Conservation (phyloP, 2,888 invertebrate genomes). For the Heliconius cydno region DNA sequence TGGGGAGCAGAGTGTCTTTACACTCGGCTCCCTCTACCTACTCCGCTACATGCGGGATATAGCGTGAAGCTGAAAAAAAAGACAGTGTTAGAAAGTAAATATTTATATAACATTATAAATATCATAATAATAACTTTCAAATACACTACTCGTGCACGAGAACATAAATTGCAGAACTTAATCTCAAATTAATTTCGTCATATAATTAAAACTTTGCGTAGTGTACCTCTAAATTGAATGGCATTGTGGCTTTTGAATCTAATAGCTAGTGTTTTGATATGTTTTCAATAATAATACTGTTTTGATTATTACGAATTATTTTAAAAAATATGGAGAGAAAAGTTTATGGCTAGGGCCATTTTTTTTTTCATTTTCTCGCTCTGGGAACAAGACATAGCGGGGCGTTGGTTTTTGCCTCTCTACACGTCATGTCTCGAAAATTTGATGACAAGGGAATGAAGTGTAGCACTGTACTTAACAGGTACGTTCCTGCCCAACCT, state of each 20-base stretch:
- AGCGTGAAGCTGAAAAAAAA: neutral
- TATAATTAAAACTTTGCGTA: constrained; percentile 66
- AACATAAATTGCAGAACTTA: constrained; percentile 51
- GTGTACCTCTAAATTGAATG: constrained; percentile 48
- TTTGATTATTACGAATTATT: neutral
- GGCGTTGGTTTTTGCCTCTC: too few relatives aligned
- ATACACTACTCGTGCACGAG: neutral
- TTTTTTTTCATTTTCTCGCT: too few relatives aligned
- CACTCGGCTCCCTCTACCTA: neutral
- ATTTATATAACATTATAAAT: neutral
- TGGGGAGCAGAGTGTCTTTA: neutral
- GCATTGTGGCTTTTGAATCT: constrained; percentile 31
- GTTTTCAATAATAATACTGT: neutral
- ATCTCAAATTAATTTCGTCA: constrained; percentile 64
- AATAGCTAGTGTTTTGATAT: neutral
- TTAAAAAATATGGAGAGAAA: neutral
- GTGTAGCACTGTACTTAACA: too few relatives aligned
- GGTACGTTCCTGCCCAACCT: too few relatives aligned
- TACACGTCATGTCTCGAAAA: too few relatives aligned
- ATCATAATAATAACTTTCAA: neutral
- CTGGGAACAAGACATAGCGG: too few relatives aligned
- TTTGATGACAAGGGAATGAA: too few relatives aligned
- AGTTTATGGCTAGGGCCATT: too few relatives aligned
- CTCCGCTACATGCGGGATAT: neutral
- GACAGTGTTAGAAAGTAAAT: neutral